A percentile compares a stretch with the other conserved stretches of the same genome.
These are phyloP conservation scores for Protobothrops mucrosquamatus DNA, from an alignment of 2,113 vertebrate genomes.

Conservation along the genomic window DNA sequence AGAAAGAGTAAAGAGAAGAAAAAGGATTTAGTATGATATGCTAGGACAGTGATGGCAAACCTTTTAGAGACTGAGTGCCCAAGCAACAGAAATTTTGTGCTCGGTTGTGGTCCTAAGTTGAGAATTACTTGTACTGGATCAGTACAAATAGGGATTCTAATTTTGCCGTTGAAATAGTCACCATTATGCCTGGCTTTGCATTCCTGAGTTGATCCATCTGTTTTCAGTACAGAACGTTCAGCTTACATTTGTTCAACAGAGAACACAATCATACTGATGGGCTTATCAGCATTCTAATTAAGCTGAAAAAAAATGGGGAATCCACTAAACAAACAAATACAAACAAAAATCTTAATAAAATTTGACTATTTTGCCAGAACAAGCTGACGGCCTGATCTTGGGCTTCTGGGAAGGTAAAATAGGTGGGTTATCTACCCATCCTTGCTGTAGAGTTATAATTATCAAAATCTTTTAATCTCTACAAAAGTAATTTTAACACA, in stretches of 20 bases:
- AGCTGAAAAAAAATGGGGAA: conserved; percentile 7
- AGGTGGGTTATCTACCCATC: neutral
- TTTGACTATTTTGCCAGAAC: neutral
- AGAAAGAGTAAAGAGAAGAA: neutral
- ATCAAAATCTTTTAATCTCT: neutral
- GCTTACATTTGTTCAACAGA: neutral
- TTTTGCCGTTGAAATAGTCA: neutral
- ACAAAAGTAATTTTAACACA: too few species aligned
- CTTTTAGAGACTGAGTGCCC: too few species aligned
- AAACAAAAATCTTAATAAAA: neutral
- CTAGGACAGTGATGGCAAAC: too few species aligned
- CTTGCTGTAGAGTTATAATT: neutral
- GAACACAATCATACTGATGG: neutral
- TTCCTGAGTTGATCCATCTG: neutral
- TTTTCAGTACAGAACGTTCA: neutral
- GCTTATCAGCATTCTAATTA: conserved; percentile 15
- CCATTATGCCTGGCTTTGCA: neutral
- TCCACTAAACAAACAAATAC: neutral
- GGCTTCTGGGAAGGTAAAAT: neutral
- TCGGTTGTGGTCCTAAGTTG: neutral
- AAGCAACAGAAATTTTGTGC: neutral
- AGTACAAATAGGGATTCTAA: neutral
- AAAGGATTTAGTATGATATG: neutral
- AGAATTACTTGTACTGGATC: neutral
- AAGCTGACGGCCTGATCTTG: neutral